A percentile compares a stretch with the other conserved stretches of the same genome.
phyloP scores from a whole-genome alignment of 2,797 vertebrate genomes.

The Tarsius wallacei region DNA sequence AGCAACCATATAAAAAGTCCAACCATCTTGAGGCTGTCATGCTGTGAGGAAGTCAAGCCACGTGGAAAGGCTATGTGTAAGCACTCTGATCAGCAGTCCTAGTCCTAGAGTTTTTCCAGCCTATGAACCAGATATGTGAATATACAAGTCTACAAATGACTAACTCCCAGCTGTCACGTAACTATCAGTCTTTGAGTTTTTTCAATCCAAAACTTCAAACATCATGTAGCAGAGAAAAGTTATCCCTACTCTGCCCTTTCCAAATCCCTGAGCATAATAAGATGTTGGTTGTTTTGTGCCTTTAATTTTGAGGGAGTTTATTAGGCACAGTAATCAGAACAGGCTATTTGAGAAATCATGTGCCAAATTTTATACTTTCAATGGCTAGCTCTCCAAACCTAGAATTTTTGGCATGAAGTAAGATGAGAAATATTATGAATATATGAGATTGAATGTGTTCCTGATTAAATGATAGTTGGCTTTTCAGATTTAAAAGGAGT shows the following conservation, averaged over 20 bases:
- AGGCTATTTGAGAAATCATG: neutral
- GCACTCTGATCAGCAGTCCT: neutral
- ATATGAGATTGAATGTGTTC: neutral
- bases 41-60: neutral
- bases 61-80: neutral
- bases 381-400: neutral
- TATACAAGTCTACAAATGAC: neutral
- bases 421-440: conserved; percentile 39
- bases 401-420: neutral
- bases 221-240: neutral
- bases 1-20: neutral
- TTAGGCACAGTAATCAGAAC: neutral
- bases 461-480: neutral
- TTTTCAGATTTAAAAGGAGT: conserved; percentile 13
- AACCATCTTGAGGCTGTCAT: neutral
- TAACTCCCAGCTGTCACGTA: neutral
- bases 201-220: neutral
- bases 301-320: neutral
- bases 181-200: neutral
- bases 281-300: neutral
- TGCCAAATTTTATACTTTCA: neutral
- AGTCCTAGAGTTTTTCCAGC: neutral
- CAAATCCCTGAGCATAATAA: conserved; percentile 1
- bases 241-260: neutral
- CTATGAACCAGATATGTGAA: neutral